These are phyloP conservation scores for Drosophila algonquin DNA, from an alignment of 2,888 invertebrate species.

Conservation along the genomic window DNA sequence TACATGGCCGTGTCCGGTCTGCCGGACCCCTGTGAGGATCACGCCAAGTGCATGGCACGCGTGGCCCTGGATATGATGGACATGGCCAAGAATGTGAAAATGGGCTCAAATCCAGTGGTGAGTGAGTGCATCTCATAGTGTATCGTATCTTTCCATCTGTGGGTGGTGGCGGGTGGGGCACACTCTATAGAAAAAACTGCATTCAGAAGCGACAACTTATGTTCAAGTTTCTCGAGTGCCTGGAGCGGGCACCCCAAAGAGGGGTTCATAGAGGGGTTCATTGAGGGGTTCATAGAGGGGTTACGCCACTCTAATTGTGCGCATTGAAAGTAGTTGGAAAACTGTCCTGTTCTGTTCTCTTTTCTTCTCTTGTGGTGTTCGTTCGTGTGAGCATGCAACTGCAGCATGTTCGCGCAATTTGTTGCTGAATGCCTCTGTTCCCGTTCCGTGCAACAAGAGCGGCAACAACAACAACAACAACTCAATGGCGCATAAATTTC, in stretches of 20 bases:
- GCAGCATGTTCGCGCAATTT: conserved; percentile 69
- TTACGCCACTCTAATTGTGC: conserved; percentile 68
- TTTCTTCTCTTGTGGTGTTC: conserved; percentile 14
- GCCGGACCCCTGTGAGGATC: conserved; percentile 94
- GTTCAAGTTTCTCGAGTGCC: conserved; percentile 29
- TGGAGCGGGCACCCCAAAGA: conserved; percentile 1
- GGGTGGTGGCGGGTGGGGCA: background rate
- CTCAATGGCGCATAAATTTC: conserved; percentile 65
- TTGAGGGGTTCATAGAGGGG: background rate
- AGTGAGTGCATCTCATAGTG: conserved; percentile 77
- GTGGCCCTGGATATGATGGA: conserved; percentile 98
- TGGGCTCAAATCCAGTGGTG: conserved; percentile 95
- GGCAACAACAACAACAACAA: conserved; percentile 39
- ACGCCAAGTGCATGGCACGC: conserved; percentile 95
- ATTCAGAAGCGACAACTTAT: conserved; percentile 32
- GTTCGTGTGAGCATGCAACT: conserved; percentile 55
- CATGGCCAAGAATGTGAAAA: conserved; percentile 92
- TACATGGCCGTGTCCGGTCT: conserved; percentile 99
- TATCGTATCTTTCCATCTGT: conserved; percentile 3
- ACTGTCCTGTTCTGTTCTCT: conserved; percentile 30
- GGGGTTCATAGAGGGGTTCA: background rate
- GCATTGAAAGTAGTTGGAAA: conserved; percentile 66
- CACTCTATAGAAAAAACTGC: conserved; percentile 24
- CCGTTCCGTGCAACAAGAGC: conserved; percentile 18
- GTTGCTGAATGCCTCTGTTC: conserved; percentile 62